Evolutionary conservation across 2,797 vertebrate species (phyloP).

Genomic region (Macroramphosus scolopax): DNA sequence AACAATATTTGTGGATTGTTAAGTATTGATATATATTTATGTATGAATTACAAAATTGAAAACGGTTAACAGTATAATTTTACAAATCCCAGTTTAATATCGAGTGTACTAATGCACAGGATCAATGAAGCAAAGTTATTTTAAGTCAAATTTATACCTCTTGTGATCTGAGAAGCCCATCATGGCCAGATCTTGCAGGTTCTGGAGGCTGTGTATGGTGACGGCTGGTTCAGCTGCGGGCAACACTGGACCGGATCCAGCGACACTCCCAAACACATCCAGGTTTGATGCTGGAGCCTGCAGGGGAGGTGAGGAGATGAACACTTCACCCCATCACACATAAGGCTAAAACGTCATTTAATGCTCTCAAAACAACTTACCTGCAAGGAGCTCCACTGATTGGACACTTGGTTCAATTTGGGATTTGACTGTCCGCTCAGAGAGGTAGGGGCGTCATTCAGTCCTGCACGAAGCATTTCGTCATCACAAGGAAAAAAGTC

Average conservation of each 20-base stretch:
- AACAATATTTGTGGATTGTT: not conserved
- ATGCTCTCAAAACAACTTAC: slow-evolving; percentile 55
- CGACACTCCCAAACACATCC: slow-evolving; percentile 78
- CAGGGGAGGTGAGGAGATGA: not conserved
- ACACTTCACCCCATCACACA: not conserved
- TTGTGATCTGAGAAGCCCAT: slow-evolving; percentile 84
- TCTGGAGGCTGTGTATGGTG: slow-evolving; percentile 58
- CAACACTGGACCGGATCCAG: slow-evolving; percentile 56
- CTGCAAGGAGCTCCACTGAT: slow-evolving; percentile 86
- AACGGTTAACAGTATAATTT: too few relatives aligned
- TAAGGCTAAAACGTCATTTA: not conserved
- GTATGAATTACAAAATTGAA: too few relatives aligned
- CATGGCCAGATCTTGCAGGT: slow-evolving; percentile 81
- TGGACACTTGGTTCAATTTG: slow-evolving; percentile 69
- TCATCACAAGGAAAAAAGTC: too few relatives aligned
- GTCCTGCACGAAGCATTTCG: slow-evolving; percentile 69
- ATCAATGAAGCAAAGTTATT: too few relatives aligned
- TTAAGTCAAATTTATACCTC: too few relatives aligned
- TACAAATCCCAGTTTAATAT: too few relatives aligned
- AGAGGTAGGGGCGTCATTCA: slow-evolving; percentile 81
- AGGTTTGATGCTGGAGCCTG: slow-evolving; percentile 79
- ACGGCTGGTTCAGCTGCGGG: slow-evolving; percentile 49
- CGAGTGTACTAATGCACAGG: too few relatives aligned
- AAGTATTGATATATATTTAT: too few relatives aligned
- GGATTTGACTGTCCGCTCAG: slow-evolving; percentile 62